Base-by-base conservation (phyloP, 2,888 invertebrate genomes). In the Sceliomorpha sp. region DNA sequence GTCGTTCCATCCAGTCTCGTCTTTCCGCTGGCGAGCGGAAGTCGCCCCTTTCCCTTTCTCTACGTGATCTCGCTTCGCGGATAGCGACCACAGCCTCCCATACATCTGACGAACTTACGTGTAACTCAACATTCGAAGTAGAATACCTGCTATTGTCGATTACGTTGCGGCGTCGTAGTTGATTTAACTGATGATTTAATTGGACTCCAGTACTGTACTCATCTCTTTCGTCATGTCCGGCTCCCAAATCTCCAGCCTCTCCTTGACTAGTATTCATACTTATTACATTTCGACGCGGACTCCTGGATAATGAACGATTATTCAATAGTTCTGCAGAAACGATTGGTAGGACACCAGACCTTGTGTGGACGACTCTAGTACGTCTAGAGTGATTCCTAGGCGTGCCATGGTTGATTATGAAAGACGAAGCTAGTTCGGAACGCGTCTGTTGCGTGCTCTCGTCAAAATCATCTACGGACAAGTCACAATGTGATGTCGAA, bases 21-120 rank as follows among this genome's bases (percentile, higher is more conserved):
- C 79, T 7, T 67, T 12, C 1, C 47, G 26, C 24, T 60, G 66
- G n/a, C n/a, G n/a, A n/a, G n/a, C n/a, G n/a, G n/a, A n/a, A n/a
- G n/a, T n/a, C 6, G 56, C 44, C 53, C 73, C 67, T 13, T 71
- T 90, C 90, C 79, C 91, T 88, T 70, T 91, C 91, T 69, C 91
- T 89, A 17, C 91, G 86, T 70, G 90, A 88, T 76, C 92, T 89
- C 32, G 92, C 91, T 77, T 92, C 92, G 79, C 92, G 90, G 69
- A 93, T 90, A 2, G 92, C 91, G 42, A 93, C 91, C 12, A 92
- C 88, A 7, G 93, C 93, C 81, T 93, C 93, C 92, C 93, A 92
- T 15, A 93, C 91, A 76, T 93, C 93, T 70, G 91, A 91, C 72
- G 81, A 75, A 77, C 88, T 85, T 1, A 89, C 87, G 51, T 88